Conservation (phyloP, 1,140 invertebrate genomes). For the Macrotrachela quadricornifera region DNA sequence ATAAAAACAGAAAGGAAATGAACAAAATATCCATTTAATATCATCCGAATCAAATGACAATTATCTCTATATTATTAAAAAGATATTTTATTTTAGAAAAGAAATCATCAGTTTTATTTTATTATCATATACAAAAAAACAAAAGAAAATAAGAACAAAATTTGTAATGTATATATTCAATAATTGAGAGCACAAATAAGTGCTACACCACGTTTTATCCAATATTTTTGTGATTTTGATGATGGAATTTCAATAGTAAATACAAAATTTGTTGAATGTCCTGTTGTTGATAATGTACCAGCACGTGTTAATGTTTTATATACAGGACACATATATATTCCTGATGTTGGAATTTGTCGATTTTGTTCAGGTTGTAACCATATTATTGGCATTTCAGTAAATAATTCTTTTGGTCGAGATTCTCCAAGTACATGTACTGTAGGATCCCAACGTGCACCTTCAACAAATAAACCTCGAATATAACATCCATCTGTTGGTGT, state of each 20-base stretch:
- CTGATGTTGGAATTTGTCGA: conserved; percentile 12
- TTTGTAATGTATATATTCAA: conserved; percentile 11
- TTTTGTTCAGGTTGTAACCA: conserved; percentile 27
- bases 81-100: no score
- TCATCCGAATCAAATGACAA: no score
- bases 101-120: no score
- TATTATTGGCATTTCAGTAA: conserved; percentile 26
- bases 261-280: conserved; percentile 33
- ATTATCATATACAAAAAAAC: no score
- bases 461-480: conserved; percentile 28
- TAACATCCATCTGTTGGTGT: conserved; percentile 27
- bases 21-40: no score
- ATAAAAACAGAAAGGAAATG: no score
- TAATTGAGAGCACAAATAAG: conserved; percentile 33
- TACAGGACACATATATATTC: conserved; percentile 30
- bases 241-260: conserved; percentile 28
- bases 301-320: conserved; percentile 32
- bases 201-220: conserved; percentile 31
- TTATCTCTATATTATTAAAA: no score
- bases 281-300: conserved; percentile 32
- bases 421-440: conserved; percentile 17
- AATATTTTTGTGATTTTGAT: conserved; percentile 25
- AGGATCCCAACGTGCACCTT: conserved; percentile 29
- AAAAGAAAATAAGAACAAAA: no score
- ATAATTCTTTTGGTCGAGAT: conserved; percentile 28